Base-by-base conservation (phyloP, 2,113 vertebrate genomes). In the Telmatochromis sp. region DNA sequence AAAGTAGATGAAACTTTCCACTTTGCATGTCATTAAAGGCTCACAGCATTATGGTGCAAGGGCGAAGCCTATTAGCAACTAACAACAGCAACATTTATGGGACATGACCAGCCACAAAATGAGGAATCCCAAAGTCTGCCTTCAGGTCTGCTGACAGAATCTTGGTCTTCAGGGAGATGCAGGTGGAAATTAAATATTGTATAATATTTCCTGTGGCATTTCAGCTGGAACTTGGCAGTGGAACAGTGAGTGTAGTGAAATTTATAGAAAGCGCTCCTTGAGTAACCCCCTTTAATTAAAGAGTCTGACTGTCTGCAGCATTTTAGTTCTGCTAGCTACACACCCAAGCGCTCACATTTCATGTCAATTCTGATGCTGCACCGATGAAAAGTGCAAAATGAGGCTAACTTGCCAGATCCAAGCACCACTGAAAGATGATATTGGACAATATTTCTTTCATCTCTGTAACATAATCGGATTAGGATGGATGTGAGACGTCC, bases 111-210 rank as follows among this genome's bases (percentile, higher is more conserved):
- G 92, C 95, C 93, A 81, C 94, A 90, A 91, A 93, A 91, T 86
- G 75, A 91, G 55, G 84, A 86, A 91, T 91, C 71, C 88, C 40
- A 11, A 87, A 80, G 73, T 40, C 75, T 80, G 85, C 81, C 82
- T 91, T 88, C 89, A 91, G 80, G 91, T 83, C 85, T 90, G 94
- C 92, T 96, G 94, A 95, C 95, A 95, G 92, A 94, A 95, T 94
- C 80, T 92, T 94, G 92, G 92, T 94, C 87, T 84, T 58, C 21
- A 42, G 80, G 63, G 40, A 65, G 55, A 95, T 81, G 87, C 91
- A 96, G 94, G 96, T 96, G 95, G 93, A 96, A 96, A 96, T 95
- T 94, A 87, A 94, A 94, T 88, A 89, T 95, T 92, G 94, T 81
- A 93, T 94, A 92, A 89, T 89, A 95, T 95, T 97, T 96, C 94